These are phyloP conservation scores for Drosophila persimilis DNA, from an alignment of 1,140 invertebrate genomes.

Conservation along the genomic window DNA sequence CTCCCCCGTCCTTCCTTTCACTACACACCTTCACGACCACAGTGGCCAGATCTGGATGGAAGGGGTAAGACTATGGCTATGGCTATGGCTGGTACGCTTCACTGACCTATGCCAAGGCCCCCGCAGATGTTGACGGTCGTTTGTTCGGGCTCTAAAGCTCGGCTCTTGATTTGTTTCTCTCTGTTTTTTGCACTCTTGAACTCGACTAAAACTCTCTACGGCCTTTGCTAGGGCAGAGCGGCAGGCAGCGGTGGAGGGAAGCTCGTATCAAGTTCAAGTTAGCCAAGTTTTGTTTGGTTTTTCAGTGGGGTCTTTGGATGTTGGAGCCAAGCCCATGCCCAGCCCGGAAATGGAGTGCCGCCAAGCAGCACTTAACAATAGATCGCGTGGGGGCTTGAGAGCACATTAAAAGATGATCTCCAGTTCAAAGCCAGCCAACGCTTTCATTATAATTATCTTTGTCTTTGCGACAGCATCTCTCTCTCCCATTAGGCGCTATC, in stretches of 20 bases:
- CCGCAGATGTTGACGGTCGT: conserved; percentile 19
- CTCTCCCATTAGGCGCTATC: conserved; percentile 38
- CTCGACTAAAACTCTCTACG: conserved; percentile 41
- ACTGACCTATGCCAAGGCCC: conserved; percentile 73
- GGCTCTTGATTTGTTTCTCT: conserved; percentile 8
- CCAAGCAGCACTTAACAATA: conserved; percentile 8
- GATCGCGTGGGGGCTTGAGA: conserved; percentile 1
- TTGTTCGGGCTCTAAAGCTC: neutral
- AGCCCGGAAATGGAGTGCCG: conserved; percentile 10
- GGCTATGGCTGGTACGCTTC: conserved; percentile 48
- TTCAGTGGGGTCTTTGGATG: neutral
- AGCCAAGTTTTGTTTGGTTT: conserved; percentile 61
- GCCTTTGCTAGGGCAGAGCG: neutral
- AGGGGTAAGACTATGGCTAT: conserved; percentile 1
- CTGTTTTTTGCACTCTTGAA: conserved; percentile 58
- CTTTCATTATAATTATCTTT: conserved; percentile 38
- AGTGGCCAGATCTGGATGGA: conserved; percentile 29
- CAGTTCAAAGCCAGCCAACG: conserved; percentile 2
- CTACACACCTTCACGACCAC: conserved; percentile 6
- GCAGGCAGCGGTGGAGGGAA: neutral
- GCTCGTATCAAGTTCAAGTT: conserved; percentile 55
- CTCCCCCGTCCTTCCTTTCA: conserved; percentile 9
- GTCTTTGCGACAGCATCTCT: conserved; percentile 26
- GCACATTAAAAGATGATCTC: conserved; percentile 29
- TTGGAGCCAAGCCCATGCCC: neutral